A percentile compares a stretch with the other conserved stretches of the same genome.
Conservation (phyloP, 2,113 vertebrate species). For the Lepisosteus oculatus region DNA sequence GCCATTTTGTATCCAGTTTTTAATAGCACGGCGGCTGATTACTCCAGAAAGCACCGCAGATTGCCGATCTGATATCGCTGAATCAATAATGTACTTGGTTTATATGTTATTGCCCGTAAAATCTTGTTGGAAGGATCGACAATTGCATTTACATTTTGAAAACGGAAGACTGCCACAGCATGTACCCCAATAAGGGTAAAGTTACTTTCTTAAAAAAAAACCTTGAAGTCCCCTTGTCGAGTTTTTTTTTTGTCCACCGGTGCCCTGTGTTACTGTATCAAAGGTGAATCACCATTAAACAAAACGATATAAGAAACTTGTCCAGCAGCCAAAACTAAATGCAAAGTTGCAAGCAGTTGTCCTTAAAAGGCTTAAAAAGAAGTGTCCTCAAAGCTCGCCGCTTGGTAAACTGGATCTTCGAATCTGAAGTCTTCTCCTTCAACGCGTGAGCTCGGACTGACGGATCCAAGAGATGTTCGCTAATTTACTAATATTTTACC, state of each 20-base stretch:
- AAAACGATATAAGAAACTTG: constrained; percentile 13
- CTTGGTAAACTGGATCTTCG: not conserved
- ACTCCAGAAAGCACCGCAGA: constrained; percentile 44
- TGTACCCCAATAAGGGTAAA: too few relatives aligned
- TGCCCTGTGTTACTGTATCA: constrained; percentile 46
- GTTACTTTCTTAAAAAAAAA: too few relatives aligned
- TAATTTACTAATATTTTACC: too few relatives aligned
- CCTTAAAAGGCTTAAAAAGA: constrained; percentile 33
- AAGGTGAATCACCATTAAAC: constrained; percentile 44
- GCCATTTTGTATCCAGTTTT: constrained; percentile 89
- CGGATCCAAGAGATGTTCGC: too few relatives aligned
- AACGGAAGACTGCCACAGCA: too few relatives aligned
- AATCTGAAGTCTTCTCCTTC: constrained; percentile 1
- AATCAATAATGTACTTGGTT: constrained; percentile 16
- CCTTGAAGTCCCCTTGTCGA: constrained; percentile 35
- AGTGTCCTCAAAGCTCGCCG: constrained; percentile 13
- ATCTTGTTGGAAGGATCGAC: not conserved
- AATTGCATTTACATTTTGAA: constrained; percentile 13
- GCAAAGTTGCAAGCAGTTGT: constrained; percentile 21
- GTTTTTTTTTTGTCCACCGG: constrained; percentile 32
- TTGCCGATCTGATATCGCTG: constrained; percentile 34
- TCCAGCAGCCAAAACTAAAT: constrained; percentile 17
- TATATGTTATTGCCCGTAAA: constrained; percentile 29
- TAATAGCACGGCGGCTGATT: constrained; percentile 55
- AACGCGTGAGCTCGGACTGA: too few relatives aligned